phyloP scores from a whole-genome alignment of 2,797 vertebrate genomes.

The Intellagama lesueurii region DNA sequence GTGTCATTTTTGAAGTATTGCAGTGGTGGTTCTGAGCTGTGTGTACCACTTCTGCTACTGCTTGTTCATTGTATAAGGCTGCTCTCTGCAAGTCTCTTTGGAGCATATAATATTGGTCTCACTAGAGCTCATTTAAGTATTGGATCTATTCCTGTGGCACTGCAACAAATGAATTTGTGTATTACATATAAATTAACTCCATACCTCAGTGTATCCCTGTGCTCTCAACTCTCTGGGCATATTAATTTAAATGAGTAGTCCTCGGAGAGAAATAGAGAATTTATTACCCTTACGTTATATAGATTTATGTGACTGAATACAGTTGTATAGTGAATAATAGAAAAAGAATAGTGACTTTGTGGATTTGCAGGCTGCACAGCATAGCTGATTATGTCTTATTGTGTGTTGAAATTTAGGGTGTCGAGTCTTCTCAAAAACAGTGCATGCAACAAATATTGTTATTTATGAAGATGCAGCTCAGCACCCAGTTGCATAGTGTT shows the following conservation, averaged over 20 bases:
- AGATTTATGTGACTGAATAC: not conserved
- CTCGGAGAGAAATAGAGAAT: conserved; percentile 14
- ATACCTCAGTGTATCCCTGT: conserved; percentile 26
- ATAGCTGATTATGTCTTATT: not conserved
- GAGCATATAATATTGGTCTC: conserved; percentile 11
- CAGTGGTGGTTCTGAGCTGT: not conserved
- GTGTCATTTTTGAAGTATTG: not conserved
- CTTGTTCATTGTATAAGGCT: not conserved
- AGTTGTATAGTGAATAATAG: not conserved
- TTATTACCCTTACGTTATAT: conserved; percentile 5
- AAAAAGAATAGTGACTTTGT: not conserved
- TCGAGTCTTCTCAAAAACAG: not conserved
- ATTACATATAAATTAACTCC: conserved; percentile 48
- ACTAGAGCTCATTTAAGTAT: conserved; percentile 29
- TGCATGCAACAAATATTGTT: not conserved
- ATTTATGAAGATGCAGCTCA: not conserved
- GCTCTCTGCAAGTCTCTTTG: not conserved
- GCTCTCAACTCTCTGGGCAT: not conserved
- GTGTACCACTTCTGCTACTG: not conserved
- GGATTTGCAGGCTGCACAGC: not conserved
- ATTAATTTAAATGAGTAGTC: conserved; percentile 24
- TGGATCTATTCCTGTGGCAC: conserved; percentile 35
- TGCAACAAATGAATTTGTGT: conserved; percentile 18
- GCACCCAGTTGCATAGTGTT: not conserved
- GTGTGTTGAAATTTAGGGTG: not conserved